Evolutionary conservation across 2,797 vertebrate genomes (phyloP).

Genomic region (Ceyx erithaca): DNA sequence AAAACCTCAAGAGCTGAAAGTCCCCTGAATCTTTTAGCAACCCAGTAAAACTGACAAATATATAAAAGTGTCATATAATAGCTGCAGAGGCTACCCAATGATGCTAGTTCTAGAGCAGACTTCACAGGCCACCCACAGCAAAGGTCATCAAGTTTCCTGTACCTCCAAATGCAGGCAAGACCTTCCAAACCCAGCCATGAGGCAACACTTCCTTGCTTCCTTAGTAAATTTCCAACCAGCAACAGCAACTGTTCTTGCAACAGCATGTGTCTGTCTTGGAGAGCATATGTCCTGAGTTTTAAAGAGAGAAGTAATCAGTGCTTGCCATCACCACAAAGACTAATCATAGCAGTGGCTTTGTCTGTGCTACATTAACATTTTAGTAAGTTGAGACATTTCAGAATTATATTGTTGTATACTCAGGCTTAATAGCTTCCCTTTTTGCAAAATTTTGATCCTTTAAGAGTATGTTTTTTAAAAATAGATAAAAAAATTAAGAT

Average conservation of each 20-base stretch:
- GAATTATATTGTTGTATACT: not conserved
- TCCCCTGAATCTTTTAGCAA: not conserved
- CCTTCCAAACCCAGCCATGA: slow-evolving; percentile 7
- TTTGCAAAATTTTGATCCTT: not conserved
- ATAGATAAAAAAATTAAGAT: not conserved
- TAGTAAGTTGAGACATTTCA: not conserved
- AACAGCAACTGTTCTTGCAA: not conserved
- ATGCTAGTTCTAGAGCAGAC: not conserved
- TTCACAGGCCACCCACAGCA: not conserved
- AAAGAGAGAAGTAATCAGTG: not conserved
- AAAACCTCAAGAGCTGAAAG: not conserved
- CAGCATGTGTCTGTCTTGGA: not conserved
- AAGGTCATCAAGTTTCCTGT: not conserved
- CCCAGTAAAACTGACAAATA: not conserved
- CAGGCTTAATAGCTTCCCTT: not conserved
- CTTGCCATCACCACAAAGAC: rapidly evolving
- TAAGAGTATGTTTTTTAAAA: not conserved
- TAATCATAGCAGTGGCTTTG: not conserved
- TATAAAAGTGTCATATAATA: not conserved
- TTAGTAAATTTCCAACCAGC: slow-evolving; percentile 15
- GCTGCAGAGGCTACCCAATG: not conserved
- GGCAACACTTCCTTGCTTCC: not conserved
- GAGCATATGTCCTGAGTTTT: not conserved
- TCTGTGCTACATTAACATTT: not conserved
- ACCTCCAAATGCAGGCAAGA: not conserved